Base-by-base conservation (phyloP, 2,888 invertebrate species). In the Conus canariensis region DNA sequence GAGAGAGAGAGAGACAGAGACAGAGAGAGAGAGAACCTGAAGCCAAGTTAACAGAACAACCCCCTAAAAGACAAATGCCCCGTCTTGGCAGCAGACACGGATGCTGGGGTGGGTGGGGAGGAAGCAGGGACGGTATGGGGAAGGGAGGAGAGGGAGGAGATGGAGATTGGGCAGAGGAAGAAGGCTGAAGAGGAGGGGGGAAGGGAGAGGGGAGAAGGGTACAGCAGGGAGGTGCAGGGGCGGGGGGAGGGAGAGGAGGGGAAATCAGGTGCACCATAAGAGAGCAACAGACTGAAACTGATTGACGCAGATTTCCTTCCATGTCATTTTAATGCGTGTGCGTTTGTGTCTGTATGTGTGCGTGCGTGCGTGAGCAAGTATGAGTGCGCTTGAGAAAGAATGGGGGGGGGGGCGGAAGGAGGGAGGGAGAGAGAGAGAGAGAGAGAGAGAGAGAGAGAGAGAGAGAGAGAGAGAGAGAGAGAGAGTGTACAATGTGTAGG, bases 211-310 rank as follows among this genome's bases (percentile, higher is more conserved):
- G 80, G 45, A 45, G 80, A 45, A 12, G 77, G 30, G 16, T 4
- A 45, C 45, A 45, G 45, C 45, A 4, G 45, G 45, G 45, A 45
- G 45, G 45, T 45, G 45, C 45, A 16, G 8, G 25, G 1, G 3
- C 0, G 30, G 30, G 9, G 30, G 77, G 16, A 14, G 30, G 45
- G 45, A 16, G 80, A 45, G 6, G 14, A 14, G 22, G 30, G 14
- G 80, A 16, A 14, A 45, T 45, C 80, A 80, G 80, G 30, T 80
- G 80, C 80, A 80, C 10, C 10, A 45, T 80, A 19, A 45, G 80
- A 45, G 45, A 80, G 80, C 80, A 80, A 45, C 80, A 80, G 45
- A 80, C 14, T 80, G 45, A 80, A 80, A 80, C 80, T 45, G 80
- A 80, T 80, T 30, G 14, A 80, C 14, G 80, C 16, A 25, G 45